Percentiles rank a stretch among this genome's conserved stretches.
Conservation (phyloP, 2,888 invertebrate genomes). For the Poecilobothrus nobilitatus region DNA sequence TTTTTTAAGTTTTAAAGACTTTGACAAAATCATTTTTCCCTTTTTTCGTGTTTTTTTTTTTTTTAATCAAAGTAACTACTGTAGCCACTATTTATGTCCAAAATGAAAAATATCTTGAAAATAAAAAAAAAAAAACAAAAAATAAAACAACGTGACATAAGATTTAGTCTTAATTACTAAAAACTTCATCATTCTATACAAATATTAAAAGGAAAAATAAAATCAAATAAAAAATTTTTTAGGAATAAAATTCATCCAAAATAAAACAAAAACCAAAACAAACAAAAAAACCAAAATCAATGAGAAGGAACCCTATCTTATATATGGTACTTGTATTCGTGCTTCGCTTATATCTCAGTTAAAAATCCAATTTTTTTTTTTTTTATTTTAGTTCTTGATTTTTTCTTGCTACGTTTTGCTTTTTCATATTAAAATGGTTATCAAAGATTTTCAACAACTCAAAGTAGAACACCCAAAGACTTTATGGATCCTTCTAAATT, state of each 20-base stretch:
- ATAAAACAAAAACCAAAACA: background rate
- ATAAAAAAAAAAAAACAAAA: background rate
- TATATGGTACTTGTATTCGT: background rate
- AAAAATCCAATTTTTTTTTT: background rate
- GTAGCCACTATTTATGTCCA: too few species aligned
- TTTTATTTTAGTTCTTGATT: background rate
- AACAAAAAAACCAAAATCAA: background rate
- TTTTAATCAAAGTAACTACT: background rate
- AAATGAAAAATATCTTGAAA: background rate
- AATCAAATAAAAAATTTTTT: background rate
- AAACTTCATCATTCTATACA: background rate
- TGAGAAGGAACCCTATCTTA: background rate
- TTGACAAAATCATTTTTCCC: background rate
- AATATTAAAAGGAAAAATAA: background rate
- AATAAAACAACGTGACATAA: conserved; percentile 26
- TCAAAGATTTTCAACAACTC: background rate
- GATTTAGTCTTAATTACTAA: conserved; percentile 31
- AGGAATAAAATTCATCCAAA: background rate
- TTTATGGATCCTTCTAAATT: background rate
- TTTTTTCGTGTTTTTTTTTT: background rate
- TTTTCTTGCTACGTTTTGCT: too few species aligned
- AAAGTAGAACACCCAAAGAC: conserved; percentile 11
- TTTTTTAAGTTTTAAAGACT: background rate
- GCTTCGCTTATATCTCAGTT: background rate
- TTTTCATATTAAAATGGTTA: conserved; percentile 1